phyloP scores from a whole-genome alignment of 92 coral and sea anemone genomes.

The Palythoa grandiflora region DNA sequence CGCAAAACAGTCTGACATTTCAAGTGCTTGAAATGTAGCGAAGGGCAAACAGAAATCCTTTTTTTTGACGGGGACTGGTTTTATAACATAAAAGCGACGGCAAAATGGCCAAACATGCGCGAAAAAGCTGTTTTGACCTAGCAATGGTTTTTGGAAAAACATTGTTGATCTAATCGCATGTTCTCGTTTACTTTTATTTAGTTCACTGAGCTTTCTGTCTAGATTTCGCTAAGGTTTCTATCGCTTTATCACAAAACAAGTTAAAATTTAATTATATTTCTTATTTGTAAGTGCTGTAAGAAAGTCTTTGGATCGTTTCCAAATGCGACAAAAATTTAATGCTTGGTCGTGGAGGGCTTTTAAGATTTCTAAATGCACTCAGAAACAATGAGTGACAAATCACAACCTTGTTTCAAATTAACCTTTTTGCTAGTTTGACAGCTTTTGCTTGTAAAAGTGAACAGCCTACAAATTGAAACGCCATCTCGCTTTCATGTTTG shows the following conservation, averaged over 20 bases:
- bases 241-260: neutral
- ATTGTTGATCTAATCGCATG: too few species aligned
- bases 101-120: too few species aligned
- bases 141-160: too few species aligned
- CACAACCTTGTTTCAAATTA: neutral
- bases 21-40: too few species aligned
- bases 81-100: too few species aligned
- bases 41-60: too few species aligned
- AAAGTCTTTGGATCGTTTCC: neutral
- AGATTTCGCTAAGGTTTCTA: neutral
- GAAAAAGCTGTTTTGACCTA: too few species aligned
- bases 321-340: constrained; percentile 11
- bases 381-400: neutral
- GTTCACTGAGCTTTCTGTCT: too few species aligned
- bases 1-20: too few species aligned
- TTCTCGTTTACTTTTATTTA: too few species aligned
- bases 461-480: neutral
- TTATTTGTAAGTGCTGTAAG: neutral
- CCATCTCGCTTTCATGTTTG: neutral
- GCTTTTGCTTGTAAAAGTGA: neutral
- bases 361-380: neutral
- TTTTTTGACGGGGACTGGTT: too few species aligned
- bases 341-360: neutral
- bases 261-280: neutral
- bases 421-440: neutral